Evolutionary conservation across 2,797 vertebrate species (phyloP).

Genomic region (Microhierax caerulescens): DNA sequence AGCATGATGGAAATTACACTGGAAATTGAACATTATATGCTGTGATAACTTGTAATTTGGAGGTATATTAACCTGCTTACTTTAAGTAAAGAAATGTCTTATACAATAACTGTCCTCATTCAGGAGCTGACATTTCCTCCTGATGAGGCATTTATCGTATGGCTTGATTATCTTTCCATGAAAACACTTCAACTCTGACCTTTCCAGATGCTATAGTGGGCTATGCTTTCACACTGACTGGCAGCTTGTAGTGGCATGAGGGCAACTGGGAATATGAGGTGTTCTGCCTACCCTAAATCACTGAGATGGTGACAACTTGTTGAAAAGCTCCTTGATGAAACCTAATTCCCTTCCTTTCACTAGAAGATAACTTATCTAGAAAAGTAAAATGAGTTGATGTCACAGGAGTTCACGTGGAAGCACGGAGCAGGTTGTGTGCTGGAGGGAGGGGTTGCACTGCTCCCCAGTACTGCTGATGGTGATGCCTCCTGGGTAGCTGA

Average conservation of each 20-base stretch:
- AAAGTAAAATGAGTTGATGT: not conserved
- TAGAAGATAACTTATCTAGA: not conserved
- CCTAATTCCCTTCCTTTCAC: not conserved
- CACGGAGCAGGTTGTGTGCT: not conserved
- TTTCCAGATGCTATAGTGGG: conserved; percentile 57
- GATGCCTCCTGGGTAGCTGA: not conserved
- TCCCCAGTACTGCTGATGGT: not conserved
- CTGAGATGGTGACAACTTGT: not conserved
- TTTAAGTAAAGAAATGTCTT: conserved; percentile 69
- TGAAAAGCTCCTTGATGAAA: conserved; percentile 39
- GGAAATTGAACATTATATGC: conserved; percentile 62
- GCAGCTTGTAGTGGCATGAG: not conserved
- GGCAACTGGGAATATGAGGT: conserved; percentile 1
- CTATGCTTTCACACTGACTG: conserved; percentile 27
- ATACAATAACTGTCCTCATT: conserved; percentile 53
- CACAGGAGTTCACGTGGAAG: not conserved
- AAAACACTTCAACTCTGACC: conserved; percentile 68
- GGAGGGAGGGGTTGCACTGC: not conserved
- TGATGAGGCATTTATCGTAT: conserved; percentile 51
- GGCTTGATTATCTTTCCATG: conserved; percentile 60
- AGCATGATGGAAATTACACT: conserved; percentile 58
- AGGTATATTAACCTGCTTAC: conserved; percentile 67
- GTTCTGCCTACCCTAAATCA: conserved; percentile 51
- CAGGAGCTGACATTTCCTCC: conserved; percentile 65
- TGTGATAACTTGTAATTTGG: conserved; percentile 66